phyloP scores from a whole-genome alignment of 2,888 invertebrate species.

The Ferdinandea cuprea region DNA sequence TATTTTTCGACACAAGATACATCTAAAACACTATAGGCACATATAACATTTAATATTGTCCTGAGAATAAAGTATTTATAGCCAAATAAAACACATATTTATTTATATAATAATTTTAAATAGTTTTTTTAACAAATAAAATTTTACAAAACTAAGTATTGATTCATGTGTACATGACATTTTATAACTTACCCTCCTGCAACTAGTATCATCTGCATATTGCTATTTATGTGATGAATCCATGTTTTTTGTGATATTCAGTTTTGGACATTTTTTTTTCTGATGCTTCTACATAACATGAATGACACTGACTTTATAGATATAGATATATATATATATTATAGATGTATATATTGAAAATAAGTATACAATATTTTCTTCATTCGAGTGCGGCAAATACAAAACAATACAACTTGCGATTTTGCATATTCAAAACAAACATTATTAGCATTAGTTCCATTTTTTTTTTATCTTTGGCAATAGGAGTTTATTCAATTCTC shows the following conservation, averaged over 20 bases:
- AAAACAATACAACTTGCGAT: conserved; percentile 73
- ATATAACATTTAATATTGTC: conserved; percentile 42
- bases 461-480: conserved; percentile 39
- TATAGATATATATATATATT: conserved; percentile 60
- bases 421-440: conserved; percentile 72
- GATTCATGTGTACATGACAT: conserved; percentile 49
- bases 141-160: conserved; percentile 13
- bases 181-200: conserved; percentile 82
- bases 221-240: conserved; percentile 74
- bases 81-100: conserved; percentile 12
- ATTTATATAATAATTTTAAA: conserved; percentile 2
- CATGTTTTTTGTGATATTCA: conserved; percentile 71
- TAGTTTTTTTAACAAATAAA: conserved; percentile 3
- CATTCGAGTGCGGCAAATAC: conserved; percentile 73
- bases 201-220: conserved; percentile 83
- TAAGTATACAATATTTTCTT: conserved; percentile 70
- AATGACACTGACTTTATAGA: conserved; percentile 73
- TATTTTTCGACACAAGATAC: conserved; percentile 36
- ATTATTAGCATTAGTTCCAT: conserved; percentile 53
- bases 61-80: neutral
- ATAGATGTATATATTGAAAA: conserved; percentile 65
- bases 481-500: conserved; percentile 29
- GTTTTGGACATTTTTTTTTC: conserved; percentile 52
- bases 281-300: conserved; percentile 72
- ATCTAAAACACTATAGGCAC: conserved; percentile 35